Conservation (phyloP, 92 coral and sea anemone species). For the Bergia sp. region DNA sequence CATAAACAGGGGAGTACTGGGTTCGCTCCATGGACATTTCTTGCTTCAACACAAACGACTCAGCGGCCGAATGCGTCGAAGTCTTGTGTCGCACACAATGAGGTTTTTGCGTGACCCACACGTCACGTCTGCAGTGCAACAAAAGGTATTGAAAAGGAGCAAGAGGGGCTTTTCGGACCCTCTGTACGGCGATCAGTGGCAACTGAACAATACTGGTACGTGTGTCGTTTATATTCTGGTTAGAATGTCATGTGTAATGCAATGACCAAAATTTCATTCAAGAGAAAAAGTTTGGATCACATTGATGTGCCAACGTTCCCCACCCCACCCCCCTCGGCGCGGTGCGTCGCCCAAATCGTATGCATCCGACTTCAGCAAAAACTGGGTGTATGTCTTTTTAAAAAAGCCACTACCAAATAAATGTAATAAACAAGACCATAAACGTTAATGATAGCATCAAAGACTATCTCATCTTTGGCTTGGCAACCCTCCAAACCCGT, state of each 20-base stretch:
- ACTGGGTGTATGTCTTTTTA: too few species aligned
- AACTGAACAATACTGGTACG: slow-evolving; percentile 93
- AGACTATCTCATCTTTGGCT: too few species aligned
- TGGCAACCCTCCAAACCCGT: too few species aligned
- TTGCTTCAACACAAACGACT: slow-evolving; percentile 76
- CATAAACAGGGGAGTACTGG: slow-evolving; percentile 75
- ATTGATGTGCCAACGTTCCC: too few species aligned
- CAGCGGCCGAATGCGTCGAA: slow-evolving; percentile 70
- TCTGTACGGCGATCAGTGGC: slow-evolving; percentile 87
- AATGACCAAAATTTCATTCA: too few species aligned
- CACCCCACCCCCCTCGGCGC: too few species aligned
- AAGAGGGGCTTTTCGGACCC: slow-evolving; percentile 86
- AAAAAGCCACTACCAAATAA: too few species aligned
- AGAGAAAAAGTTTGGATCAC: too few species aligned
- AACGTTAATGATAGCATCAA: neutral
- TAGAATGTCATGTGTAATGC: too few species aligned
- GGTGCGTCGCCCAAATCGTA: too few species aligned
- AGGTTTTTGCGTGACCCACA: slow-evolving; percentile 74
- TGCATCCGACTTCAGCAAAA: too few species aligned
- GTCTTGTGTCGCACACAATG: slow-evolving; percentile 63
- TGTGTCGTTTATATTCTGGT: neutral
- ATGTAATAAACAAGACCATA: too few species aligned
- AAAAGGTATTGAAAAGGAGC: slow-evolving; percentile 74
- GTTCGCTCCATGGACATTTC: slow-evolving; percentile 74
- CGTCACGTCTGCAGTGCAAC: slow-evolving; percentile 82